phyloP scores from a whole-genome alignment of 2,797 vertebrate species.

The Simalia tracyae region DNA sequence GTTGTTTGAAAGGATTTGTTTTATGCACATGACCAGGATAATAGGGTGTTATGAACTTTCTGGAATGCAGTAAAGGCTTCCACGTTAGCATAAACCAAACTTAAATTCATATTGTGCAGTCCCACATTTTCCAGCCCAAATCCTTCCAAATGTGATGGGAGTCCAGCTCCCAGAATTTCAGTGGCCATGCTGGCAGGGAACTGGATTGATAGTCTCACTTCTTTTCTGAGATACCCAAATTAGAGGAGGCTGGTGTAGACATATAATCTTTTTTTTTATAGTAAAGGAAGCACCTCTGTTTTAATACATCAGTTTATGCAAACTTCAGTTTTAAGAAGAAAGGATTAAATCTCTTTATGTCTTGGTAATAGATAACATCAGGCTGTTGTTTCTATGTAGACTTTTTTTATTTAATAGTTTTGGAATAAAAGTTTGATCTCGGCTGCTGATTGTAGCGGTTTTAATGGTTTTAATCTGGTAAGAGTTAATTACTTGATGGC shows the following conservation, averaged over 20 bases:
- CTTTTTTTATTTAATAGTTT: background rate
- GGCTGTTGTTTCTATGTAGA: background rate
- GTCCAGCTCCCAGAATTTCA: background rate
- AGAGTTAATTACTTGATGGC: background rate
- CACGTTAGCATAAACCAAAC: constrained; percentile 23
- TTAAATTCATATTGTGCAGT: background rate
- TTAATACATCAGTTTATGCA: background rate
- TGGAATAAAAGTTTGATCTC: background rate
- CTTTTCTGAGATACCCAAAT: background rate
- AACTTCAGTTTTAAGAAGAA: background rate
- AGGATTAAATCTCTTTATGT: background rate
- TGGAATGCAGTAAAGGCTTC: constrained; percentile 7
- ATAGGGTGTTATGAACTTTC: constrained; percentile 13
- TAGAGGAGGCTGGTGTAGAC: background rate
- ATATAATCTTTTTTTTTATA: constrained; percentile 16
- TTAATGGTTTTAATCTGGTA: background rate
- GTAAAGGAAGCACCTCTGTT: background rate
- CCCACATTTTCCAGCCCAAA: background rate
- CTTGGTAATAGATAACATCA: background rate
- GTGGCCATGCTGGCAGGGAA: background rate
- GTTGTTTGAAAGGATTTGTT: constrained; percentile 45
- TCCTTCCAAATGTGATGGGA: background rate
- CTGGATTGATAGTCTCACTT: background rate
- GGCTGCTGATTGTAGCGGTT: background rate
- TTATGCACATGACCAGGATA: constrained; percentile 12